These are phyloP conservation scores for Xenopus laevis DNA, from an alignment of 2,113 vertebrate species.

Conservation along the genomic window DNA sequence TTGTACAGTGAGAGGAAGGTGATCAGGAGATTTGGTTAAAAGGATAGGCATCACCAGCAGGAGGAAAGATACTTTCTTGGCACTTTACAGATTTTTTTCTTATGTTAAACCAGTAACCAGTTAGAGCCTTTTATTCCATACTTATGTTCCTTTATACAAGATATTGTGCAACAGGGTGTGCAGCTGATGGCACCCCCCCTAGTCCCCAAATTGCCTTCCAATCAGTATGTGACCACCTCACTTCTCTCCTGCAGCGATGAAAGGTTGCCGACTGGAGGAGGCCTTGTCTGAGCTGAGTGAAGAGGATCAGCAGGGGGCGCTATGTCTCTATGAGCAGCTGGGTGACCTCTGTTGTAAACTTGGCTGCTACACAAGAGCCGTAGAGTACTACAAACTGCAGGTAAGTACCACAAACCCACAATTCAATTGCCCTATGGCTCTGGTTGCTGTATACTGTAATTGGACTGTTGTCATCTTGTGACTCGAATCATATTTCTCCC, in stretches of 20 bases:
- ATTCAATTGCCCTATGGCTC: neutral
- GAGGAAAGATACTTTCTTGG: too few species aligned
- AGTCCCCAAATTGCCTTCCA: too few species aligned
- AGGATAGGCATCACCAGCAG: too few species aligned
- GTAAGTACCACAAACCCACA: conserved; percentile 48
- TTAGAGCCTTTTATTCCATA: too few species aligned
- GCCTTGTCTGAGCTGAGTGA: conserved; percentile 60
- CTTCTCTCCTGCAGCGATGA: conserved; percentile 58
- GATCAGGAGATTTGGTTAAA: too few species aligned
- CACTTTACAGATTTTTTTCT: too few species aligned
- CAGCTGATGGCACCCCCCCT: neutral
- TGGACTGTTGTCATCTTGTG: neutral
- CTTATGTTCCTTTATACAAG: too few species aligned
- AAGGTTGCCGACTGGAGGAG: conserved; percentile 72
- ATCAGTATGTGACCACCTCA: neutral
- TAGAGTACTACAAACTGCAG: conserved; percentile 74
- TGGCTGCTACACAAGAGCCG: conserved; percentile 73
- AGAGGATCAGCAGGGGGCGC: conserved; percentile 50
- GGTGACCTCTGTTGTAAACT: conserved; percentile 83
- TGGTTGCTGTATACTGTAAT: too few species aligned
- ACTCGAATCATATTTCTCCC: rapidly evolving
- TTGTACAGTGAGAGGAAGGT: too few species aligned
- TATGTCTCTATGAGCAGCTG: conserved; percentile 75
- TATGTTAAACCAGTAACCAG: too few species aligned
- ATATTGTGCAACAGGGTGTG: too few species aligned